A percentile compares a stretch with the other conserved stretches of the same genome.
Evolutionary conservation across 2,888 invertebrate genomes (phyloP).

Genomic region (Lissonota sp.): DNA sequence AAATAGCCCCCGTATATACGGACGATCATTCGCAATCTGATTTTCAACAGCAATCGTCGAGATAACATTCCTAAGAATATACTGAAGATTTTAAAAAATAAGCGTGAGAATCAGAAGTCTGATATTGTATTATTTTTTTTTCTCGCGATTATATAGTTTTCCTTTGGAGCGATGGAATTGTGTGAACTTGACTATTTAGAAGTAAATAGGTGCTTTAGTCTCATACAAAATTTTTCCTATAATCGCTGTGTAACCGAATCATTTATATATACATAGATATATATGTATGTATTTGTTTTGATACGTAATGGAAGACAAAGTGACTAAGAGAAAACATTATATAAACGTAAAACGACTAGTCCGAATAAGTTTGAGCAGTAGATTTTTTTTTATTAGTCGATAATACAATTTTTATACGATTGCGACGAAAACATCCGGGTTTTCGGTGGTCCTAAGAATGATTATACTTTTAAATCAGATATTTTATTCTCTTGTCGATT

Average conservation of each 20-base stretch:
- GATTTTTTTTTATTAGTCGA: conserved; percentile 39
- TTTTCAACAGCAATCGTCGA: neutral
- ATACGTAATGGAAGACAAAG: conserved; percentile 12
- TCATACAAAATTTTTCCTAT: conserved; percentile 16
- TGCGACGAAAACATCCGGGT: neutral
- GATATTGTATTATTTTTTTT: neutral
- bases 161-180: neutral
- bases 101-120: neutral
- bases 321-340: conserved; percentile 15
- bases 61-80: too few species aligned
- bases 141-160: neutral
- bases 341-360: conserved; percentile 52
- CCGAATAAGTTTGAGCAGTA: conserved; percentile 4
- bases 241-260: neutral
- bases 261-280: neutral
- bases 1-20: neutral
- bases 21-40: conserved; percentile 18
- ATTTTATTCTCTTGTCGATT: too few species aligned
- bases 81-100: too few species aligned
- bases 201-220: conserved; percentile 45
- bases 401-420: conserved; percentile 9
- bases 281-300: neutral
- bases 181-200: conserved; percentile 32
- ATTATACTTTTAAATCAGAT: too few species aligned
- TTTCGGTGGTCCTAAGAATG: too few species aligned